These are phyloP conservation scores for Macroglossus sobrinus DNA, from an alignment of 2,113 vertebrate species.

Conservation along the genomic window DNA sequence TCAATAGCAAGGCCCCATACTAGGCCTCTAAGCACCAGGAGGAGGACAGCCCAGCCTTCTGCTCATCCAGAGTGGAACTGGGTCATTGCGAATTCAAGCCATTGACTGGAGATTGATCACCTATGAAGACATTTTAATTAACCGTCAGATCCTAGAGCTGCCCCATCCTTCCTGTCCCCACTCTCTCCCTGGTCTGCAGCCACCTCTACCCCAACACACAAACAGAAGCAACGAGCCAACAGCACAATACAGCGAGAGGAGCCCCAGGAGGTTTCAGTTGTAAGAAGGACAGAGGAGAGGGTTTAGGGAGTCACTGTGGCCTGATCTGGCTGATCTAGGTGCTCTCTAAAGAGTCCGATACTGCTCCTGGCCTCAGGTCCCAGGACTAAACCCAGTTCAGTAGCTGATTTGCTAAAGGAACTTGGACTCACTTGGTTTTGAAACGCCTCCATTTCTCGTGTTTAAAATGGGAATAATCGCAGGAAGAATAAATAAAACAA, in stretches of 20 bases:
- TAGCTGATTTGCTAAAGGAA: background rate
- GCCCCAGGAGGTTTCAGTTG: fast-evolving
- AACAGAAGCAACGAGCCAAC: background rate
- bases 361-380: background rate
- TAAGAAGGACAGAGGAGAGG: background rate
- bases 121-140: constrained; percentile 64
- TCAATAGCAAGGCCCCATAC: background rate
- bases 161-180: background rate
- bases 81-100: constrained; percentile 13
- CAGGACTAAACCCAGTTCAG: background rate
- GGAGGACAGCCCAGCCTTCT: background rate
- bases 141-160: background rate
- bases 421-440: background rate
- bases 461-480: background rate
- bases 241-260: background rate
- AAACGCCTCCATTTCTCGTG: background rate
- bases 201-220: background rate
- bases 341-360: background rate
- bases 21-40: background rate
- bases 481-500: background rate
- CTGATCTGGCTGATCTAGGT: background rate
- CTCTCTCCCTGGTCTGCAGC: background rate
- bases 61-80: background rate
- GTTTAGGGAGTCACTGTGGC: fast-evolving
- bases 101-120: constrained; percentile 41